Percentiles rank a stretch among this genome's conserved stretches.
Evolutionary conservation across 2,113 vertebrate genomes (phyloP).

Genomic region (Rhadina sibilatrix): DNA sequence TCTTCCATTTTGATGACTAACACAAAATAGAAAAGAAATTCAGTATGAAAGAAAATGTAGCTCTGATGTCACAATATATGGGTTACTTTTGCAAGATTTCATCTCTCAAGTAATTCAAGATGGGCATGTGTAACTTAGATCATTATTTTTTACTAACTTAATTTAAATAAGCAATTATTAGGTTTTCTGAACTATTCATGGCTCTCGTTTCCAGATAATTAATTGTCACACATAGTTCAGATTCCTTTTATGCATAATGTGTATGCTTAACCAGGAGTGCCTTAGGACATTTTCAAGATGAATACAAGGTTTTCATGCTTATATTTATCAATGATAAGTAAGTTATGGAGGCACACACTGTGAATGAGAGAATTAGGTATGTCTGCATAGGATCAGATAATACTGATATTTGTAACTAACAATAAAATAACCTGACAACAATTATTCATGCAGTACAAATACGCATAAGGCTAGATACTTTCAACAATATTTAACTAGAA

Average conservation of each 20-base stretch:
- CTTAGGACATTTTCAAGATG: not conserved
- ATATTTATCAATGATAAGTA: not conserved
- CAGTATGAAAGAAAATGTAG: not conserved
- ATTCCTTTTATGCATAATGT: not conserved
- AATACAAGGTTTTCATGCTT: not conserved
- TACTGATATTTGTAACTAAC: not conserved
- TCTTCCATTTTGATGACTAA: not conserved
- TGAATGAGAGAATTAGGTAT: not conserved
- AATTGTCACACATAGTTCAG: not conserved
- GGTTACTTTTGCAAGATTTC: not conserved
- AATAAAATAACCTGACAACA: not conserved
- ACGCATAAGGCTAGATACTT: not conserved
- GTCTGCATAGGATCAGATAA: not conserved
- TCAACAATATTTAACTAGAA: not conserved
- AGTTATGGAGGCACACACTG: not conserved
- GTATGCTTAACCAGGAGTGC: not conserved
- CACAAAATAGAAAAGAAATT: not conserved
- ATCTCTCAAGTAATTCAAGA: not conserved
- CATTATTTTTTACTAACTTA: not conserved
- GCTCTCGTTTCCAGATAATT: slow-evolving; percentile 26
- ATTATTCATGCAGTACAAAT: not conserved
- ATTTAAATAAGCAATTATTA: slow-evolving; percentile 13
- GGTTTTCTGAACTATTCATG: not conserved
- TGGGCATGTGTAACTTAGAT: not conserved
- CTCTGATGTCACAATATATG: not conserved